phyloP scores from a whole-genome alignment of 2,113 vertebrate genomes.

The Ceyx margarethae region DNA sequence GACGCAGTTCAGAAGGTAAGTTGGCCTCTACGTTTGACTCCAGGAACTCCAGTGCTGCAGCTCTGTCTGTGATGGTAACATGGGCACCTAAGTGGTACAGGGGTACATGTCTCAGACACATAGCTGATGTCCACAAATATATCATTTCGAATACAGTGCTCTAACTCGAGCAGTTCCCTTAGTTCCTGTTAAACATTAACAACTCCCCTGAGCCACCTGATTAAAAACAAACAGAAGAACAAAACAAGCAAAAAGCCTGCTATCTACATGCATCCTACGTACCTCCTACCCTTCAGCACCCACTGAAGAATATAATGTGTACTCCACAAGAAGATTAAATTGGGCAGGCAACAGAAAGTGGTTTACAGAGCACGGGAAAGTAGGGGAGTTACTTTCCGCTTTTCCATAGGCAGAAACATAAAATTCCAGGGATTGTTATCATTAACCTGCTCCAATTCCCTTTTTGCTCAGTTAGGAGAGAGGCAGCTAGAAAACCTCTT shows the following conservation, averaged over 20 bases:
- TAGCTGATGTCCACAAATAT: neutral
- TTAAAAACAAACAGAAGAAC: constrained; percentile 9
- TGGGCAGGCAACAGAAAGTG: neutral
- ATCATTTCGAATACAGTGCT: neutral
- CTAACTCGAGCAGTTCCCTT: neutral
- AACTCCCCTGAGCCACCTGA: neutral
- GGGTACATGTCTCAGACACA: neutral
- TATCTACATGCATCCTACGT: neutral
- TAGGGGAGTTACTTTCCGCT: neutral
- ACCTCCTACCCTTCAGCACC: neutral
- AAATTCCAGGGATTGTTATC: neutral
- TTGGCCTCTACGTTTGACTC: constrained; percentile 86
- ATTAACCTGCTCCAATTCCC: neutral
- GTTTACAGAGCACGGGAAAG: neutral
- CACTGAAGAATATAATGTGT: neutral
- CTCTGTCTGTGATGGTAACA: constrained; percentile 91
- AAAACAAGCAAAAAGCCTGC: neutral
- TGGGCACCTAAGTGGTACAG: constrained; percentile 78
- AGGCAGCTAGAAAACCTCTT: neutral
- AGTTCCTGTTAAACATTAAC: neutral
- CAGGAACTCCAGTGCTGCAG: constrained; percentile 85
- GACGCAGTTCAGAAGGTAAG: constrained; percentile 74
- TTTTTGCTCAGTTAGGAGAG: neutral
- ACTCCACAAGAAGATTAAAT: neutral
- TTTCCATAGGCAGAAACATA: neutral